phyloP scores from a whole-genome alignment of 2,797 vertebrate species.

The Luscinia megarhynchos region DNA sequence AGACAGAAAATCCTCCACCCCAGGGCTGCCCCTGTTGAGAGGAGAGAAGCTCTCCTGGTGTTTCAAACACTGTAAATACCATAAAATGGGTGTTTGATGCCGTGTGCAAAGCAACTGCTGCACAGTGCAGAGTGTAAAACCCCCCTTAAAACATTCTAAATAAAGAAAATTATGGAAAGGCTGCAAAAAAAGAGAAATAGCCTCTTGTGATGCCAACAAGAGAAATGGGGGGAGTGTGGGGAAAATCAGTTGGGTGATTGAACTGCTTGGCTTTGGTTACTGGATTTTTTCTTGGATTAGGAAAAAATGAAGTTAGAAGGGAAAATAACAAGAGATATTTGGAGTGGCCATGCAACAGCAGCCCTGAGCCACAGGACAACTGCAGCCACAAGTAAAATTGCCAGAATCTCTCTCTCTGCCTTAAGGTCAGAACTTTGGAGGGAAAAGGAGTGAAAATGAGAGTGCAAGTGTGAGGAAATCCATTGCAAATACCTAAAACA shows the following conservation, averaged over 20 bases:
- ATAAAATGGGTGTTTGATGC: too few relatives aligned
- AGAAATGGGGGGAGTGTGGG: rapidly evolving
- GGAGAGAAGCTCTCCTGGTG: too few relatives aligned
- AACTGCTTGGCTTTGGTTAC: not conserved
- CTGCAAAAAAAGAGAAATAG: not conserved
- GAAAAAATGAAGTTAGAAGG: not conserved
- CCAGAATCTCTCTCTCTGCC: not conserved
- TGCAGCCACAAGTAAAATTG: not conserved
- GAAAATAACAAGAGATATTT: not conserved
- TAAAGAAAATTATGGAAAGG: not conserved
- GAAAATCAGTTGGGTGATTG: not conserved
- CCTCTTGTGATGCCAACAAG: not conserved
- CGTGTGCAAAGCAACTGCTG: not conserved
- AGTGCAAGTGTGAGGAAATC: not conserved
- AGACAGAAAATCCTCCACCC: too few relatives aligned
- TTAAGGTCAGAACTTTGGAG: not conserved
- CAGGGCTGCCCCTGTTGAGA: too few relatives aligned
- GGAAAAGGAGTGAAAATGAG: not conserved
- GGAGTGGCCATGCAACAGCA: not conserved
- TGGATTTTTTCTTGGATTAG: not conserved
- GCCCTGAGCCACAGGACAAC: not conserved
- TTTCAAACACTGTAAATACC: too few relatives aligned
- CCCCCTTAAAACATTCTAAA: not conserved
- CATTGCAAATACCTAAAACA: not conserved
- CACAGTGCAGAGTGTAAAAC: not conserved